These are phyloP conservation scores for Drosophila seclusa DNA, from an alignment of 2,888 invertebrate genomes.

Conservation along the genomic window DNA sequence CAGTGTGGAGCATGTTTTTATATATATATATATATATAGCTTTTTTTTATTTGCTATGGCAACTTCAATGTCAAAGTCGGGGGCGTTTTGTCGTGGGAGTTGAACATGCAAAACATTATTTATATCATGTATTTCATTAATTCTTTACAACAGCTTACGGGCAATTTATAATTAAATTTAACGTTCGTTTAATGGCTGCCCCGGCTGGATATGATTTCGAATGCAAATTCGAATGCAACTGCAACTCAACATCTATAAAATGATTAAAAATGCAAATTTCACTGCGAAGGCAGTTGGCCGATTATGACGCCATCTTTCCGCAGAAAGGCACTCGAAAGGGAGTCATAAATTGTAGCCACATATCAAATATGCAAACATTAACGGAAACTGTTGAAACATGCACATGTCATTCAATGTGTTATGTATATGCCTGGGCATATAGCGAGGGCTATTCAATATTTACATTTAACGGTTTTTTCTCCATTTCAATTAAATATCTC, in stretches of 20 bases:
- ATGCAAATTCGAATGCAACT: constrained; percentile 30
- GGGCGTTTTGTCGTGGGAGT: constrained; percentile 61
- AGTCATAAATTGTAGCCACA: constrained; percentile 29
- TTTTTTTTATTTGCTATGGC: constrained; percentile 23
- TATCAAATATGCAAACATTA: constrained; percentile 45
- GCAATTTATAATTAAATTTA: constrained; percentile 41
- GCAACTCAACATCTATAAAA: constrained; percentile 24
- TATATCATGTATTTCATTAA: constrained; percentile 28
- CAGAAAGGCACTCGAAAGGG: constrained; percentile 19
- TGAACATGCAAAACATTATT: constrained; percentile 25
- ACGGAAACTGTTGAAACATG: constrained; percentile 46
- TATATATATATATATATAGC: neutral
- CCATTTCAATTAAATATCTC: neutral
- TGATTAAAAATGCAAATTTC: constrained; percentile 46
- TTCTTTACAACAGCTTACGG: constrained; percentile 37
- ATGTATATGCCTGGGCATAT: neutral
- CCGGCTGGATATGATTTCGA: constrained; percentile 8
- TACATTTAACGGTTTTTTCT: neutral
- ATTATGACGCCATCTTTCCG: constrained; percentile 30
- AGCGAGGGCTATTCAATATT: constrained; percentile 4
- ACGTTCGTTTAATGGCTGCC: constrained; percentile 17
- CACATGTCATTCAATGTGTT: constrained; percentile 37
- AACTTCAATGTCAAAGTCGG: constrained; percentile 72
- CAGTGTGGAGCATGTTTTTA: constrained; percentile 23
- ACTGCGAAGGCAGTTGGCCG: neutral